Conservation (phyloP, 2,888 invertebrate species). For the Rhagium mordax region DNA sequence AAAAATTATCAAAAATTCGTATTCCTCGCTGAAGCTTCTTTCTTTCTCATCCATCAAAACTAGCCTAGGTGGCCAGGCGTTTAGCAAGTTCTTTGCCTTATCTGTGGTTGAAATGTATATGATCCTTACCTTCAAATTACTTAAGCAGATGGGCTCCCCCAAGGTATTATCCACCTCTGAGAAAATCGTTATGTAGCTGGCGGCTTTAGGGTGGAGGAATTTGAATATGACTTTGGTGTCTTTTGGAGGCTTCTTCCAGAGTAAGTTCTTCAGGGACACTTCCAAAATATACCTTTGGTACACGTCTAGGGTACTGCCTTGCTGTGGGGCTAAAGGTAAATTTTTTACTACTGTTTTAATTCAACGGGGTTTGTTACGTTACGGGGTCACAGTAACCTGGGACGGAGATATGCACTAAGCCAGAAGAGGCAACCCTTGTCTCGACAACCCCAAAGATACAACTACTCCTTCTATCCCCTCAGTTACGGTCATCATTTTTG, state of each 20-base stretch:
- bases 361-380: conserved; percentile 51
- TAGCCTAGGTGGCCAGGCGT: conserved; percentile 61
- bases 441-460: no score
- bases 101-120: conserved; percentile 59
- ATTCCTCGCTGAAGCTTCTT: conserved; percentile 53
- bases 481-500: no score
- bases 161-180: conserved; percentile 55
- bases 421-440: no score
- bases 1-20: conserved; percentile 52
- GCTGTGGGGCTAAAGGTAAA: conserved; percentile 47
- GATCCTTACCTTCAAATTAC: conserved; percentile 57
- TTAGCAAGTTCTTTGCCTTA: conserved; percentile 58
- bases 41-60: conserved; percentile 59
- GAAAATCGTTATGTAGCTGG: conserved; percentile 57
- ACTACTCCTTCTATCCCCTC: no score
- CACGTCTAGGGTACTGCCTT: conserved; percentile 30
- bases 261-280: conserved; percentile 58
- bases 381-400: not conserved
- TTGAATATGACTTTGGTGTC: conserved; percentile 58
- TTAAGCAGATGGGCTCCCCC: conserved; percentile 54
- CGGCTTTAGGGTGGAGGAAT: conserved; percentile 64
- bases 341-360: conserved; percentile 51
- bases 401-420: no score
- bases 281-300: conserved; percentile 61
- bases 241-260: conserved; percentile 53